Conservation (phyloP, 2,888 invertebrate species). For the Ditula angustiorana region DNA sequence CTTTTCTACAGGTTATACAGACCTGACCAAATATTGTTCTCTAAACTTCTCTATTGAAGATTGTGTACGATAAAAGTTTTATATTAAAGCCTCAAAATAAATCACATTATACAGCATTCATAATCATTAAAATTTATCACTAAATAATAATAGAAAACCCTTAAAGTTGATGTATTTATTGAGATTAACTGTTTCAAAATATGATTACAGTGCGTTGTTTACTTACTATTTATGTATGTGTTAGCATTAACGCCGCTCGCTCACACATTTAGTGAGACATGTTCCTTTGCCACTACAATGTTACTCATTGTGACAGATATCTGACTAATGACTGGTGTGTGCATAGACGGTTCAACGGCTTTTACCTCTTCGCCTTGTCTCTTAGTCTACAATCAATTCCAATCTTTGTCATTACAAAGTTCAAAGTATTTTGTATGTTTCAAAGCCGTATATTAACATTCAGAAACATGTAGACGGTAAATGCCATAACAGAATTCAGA, state of each 20-base stretch:
- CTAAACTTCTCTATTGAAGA: no score
- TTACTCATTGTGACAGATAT: slow-evolving; percentile 5
- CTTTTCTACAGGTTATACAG: no score
- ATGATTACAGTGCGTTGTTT: neutral
- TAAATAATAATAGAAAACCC: no score
- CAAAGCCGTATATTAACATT: slow-evolving; percentile 2
- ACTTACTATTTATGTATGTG: slow-evolving; percentile 1
- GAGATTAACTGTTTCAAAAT: neutral
- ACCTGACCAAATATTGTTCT: no score
- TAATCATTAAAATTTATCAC: no score
- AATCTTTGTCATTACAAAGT: neutral
- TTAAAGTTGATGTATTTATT: no score
- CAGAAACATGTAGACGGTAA: neutral
- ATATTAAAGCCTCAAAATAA: no score
- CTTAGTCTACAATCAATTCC: neutral
- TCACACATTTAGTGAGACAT: neutral
- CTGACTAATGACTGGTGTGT: slow-evolving; percentile 7
- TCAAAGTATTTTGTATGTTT: neutral
- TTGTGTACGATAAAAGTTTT: no score
- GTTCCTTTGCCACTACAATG: slow-evolving; percentile 4
- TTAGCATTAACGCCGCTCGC: neutral
- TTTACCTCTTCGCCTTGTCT: neutral
- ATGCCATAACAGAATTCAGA: slow-evolving; percentile 16
- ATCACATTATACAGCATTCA: no score
- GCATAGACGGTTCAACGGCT: neutral